phyloP scores from a whole-genome alignment of 2,888 invertebrate species.

The Odontocolon sp. region DNA sequence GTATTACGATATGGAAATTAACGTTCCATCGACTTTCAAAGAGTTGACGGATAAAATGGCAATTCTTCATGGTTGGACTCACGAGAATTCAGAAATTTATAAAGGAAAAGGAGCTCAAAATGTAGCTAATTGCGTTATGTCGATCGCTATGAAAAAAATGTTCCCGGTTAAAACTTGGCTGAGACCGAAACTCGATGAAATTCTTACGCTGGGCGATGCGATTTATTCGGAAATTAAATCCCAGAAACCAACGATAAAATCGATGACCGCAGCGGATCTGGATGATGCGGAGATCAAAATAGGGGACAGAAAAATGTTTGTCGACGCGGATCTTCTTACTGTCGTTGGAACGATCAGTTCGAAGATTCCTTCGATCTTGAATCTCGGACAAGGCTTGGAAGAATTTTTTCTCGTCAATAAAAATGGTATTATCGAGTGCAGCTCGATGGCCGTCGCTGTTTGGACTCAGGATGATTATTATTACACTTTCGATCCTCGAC shows the following conservation, averaged over 20 bases:
- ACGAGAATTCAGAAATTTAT: constrained; percentile 71
- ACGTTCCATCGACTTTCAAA: constrained; percentile 73
- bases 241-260: constrained; percentile 67
- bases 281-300: constrained; percentile 67
- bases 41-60: constrained; percentile 63
- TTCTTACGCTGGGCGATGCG: constrained; percentile 70
- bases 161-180: constrained; percentile 74
- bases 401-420: constrained; percentile 73
- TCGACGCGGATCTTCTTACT: constrained; percentile 74
- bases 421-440: constrained; percentile 74
- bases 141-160: constrained; percentile 71
- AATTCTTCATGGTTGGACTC: constrained; percentile 75
- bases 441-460: constrained; percentile 80
- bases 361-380: constrained; percentile 68
- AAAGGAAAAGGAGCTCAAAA: constrained; percentile 74
- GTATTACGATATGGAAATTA: constrained; percentile 71
- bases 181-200: constrained; percentile 72
- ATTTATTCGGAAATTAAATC: constrained; percentile 66
- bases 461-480: constrained; percentile 84
- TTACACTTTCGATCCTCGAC: constrained; percentile 84
- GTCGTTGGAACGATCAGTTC: constrained; percentile 74
- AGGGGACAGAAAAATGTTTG: constrained; percentile 65
- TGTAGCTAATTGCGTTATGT: constrained; percentile 71
- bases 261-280: constrained; percentile 72
- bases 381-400: constrained; percentile 70